Percentiles rank a stretch among this genome's conserved stretches.
Evolutionary conservation across 2,888 invertebrate species (phyloP).

Genomic region (Uloborus plumipes): DNA sequence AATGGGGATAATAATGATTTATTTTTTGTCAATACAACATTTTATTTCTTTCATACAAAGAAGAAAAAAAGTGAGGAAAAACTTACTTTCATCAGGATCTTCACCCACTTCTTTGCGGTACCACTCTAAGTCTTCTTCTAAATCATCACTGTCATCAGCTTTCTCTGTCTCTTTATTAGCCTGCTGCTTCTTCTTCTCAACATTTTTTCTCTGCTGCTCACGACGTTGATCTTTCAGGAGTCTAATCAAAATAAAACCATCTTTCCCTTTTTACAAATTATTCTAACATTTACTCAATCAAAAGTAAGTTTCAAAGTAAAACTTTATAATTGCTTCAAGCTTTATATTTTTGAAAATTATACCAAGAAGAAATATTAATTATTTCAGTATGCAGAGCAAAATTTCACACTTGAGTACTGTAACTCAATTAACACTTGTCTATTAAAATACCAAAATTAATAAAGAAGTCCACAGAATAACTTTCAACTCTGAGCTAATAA

Average conservation of each 20-base stretch:
- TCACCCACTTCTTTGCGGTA: slow-evolving; percentile 89
- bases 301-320: background rate
- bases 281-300: background rate
- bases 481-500: too few relatives aligned
- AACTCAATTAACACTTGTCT: too few relatives aligned
- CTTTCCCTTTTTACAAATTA: background rate
- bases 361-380: background rate
- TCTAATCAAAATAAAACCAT: slow-evolving; percentile 6
- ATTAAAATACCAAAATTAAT: too few relatives aligned
- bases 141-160: slow-evolving; percentile 71
- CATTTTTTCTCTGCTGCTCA: slow-evolving; percentile 73
- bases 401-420: too few relatives aligned
- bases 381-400: too few relatives aligned
- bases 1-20: too few relatives aligned
- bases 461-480: too few relatives aligned
- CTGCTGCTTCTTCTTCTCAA: slow-evolving; percentile 75
- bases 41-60: too few relatives aligned
- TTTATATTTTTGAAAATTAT: background rate
- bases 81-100: slow-evolving; percentile 78
- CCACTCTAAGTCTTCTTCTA: slow-evolving; percentile 82
- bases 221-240: slow-evolving; percentile 76
- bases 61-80: background rate
- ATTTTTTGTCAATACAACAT: too few relatives aligned
- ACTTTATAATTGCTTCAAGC: background rate
- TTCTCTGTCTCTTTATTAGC: slow-evolving; percentile 72